These are phyloP conservation scores for Muscicapa striata DNA, from an alignment of 2,797 vertebrate species.

Conservation along the genomic window DNA sequence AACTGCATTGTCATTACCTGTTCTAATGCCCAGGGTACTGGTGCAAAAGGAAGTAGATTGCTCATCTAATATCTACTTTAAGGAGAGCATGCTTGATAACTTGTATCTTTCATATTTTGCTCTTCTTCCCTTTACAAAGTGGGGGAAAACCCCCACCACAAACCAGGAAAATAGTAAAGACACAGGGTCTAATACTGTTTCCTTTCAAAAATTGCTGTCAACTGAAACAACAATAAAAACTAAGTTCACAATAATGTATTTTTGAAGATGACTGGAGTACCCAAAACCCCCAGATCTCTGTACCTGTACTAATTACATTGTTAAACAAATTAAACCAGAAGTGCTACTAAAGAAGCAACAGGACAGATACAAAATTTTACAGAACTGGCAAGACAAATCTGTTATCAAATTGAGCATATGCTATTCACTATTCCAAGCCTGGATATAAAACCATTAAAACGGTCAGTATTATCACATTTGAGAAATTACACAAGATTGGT, in stretches of 20 bases:
- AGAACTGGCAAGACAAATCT: constrained; percentile 54
- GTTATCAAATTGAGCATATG: not conserved
- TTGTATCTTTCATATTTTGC: not conserved
- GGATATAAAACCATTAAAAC: not conserved
- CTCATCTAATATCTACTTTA: not conserved
- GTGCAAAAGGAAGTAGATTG: not conserved
- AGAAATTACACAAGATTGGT: not conserved
- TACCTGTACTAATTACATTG: not conserved
- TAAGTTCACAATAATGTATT: not conserved
- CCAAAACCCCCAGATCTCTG: not conserved
- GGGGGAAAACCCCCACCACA: accelerated
- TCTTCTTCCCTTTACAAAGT: not conserved
- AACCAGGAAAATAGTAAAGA: not conserved
- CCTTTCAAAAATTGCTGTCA: not conserved
- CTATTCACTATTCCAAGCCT: not conserved
- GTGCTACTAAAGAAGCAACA: not conserved
- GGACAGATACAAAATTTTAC: not conserved
- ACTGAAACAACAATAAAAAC: not conserved
- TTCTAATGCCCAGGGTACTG: not conserved
- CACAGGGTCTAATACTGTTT: not conserved
- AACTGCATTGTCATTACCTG: not conserved
- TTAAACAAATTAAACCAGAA: not conserved
- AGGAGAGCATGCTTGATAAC: not conserved
- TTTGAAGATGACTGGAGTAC: not conserved
- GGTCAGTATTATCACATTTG: not conserved